phyloP scores from a whole-genome alignment of 2,113 vertebrate genomes.

The Xiphophorus maculatus region DNA sequence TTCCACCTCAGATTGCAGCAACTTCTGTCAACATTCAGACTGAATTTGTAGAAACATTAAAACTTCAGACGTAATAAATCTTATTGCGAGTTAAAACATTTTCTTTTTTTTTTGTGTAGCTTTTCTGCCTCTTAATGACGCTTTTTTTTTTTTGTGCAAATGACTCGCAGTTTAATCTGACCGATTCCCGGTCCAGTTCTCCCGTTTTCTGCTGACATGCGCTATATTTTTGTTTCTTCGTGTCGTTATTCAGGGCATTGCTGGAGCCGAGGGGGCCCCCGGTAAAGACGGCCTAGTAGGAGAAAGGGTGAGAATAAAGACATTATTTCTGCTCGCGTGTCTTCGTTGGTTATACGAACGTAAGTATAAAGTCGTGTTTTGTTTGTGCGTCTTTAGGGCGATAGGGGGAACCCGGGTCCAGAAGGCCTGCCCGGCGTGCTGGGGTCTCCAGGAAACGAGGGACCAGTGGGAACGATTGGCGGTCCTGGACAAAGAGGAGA shows the following conservation, averaged over 20 bases:
- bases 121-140: not conserved
- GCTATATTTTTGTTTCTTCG: not conserved
- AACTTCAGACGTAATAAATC: not conserved
- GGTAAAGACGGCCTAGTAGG: slow-evolving; percentile 92
- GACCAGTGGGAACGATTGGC: slow-evolving; percentile 90
- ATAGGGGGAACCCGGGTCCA: slow-evolving; percentile 88
- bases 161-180: not conserved
- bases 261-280: slow-evolving; percentile 89
- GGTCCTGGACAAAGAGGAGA: slow-evolving; percentile 88
- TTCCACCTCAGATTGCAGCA: too few relatives aligned
- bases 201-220: not conserved
- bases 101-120: not conserved
- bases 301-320: slow-evolving; percentile 83
- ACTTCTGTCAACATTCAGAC: not conserved
- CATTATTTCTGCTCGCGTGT: not conserved
- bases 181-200: not conserved
- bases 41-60: slow-evolving; percentile 1
- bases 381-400: slow-evolving; percentile 81
- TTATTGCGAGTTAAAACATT: not conserved
- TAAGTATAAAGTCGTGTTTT: not conserved
- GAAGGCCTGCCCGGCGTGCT: slow-evolving; percentile 88
- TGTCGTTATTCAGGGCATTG: slow-evolving; percentile 81
- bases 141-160: slow-evolving; percentile 10
- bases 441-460: slow-evolving; percentile 88
- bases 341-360: not conserved